Percentiles rank a stretch among this genome's conserved stretches.
Conservation (phyloP, 2,113 vertebrate species). For the Rhizomys pruinosus region DNA sequence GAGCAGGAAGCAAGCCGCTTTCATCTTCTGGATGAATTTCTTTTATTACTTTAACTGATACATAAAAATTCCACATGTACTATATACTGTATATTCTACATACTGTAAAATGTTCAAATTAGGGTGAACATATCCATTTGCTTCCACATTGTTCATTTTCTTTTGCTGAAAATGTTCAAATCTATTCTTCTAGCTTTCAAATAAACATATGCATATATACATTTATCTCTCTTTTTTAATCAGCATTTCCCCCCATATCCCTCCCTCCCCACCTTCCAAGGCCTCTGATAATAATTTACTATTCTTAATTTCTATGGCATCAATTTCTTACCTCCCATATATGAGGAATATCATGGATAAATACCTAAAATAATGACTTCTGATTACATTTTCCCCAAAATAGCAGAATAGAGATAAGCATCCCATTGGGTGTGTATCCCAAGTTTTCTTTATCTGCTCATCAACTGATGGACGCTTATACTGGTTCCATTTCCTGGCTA, state of each 20-base stretch:
- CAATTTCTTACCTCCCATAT: not conserved
- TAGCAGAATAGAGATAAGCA: not conserved
- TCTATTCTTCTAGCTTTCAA: not conserved
- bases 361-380: no score
- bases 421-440: not conserved
- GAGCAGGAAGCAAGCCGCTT: not conserved
- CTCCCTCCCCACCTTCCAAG: not conserved
- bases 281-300: not conserved
- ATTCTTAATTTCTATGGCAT: not conserved
- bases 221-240: not conserved
- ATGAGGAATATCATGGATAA: not conserved
- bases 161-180: no score
- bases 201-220: not conserved
- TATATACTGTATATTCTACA: no score
- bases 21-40: not conserved
- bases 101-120: not conserved
- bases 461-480: not conserved
- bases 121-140: not conserved
- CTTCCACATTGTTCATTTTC: not conserved
- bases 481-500: not conserved
- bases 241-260: not conserved
- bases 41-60: no score
- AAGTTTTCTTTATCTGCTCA: not conserved
- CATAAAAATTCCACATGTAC: no score
- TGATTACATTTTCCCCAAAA: not conserved